Percentiles rank a stretch among this genome's conserved stretches.
phyloP scores from a whole-genome alignment of 35 echinoderm and acorn worm species.

The Holothuria glaberrima region DNA sequence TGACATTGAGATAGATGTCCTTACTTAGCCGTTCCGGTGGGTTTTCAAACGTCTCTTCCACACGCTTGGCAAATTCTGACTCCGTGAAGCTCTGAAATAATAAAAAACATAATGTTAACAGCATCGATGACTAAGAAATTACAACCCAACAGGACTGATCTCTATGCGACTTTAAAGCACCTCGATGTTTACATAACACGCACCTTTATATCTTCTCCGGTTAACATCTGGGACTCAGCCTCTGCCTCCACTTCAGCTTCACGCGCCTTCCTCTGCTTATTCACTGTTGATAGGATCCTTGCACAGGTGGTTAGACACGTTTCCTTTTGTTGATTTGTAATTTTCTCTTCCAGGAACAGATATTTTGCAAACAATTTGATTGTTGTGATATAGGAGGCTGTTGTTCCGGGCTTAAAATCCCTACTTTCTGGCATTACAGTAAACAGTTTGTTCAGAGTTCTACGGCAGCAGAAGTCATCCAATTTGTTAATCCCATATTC shows the following conservation, averaged over 20 bases:
- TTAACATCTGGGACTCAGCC: background rate
- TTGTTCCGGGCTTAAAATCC: background rate
- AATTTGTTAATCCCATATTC: too few relatives aligned
- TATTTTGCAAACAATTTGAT: background rate
- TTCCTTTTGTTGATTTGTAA: background rate
- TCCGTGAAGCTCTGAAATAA: too few relatives aligned
- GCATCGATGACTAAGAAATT: too few relatives aligned
- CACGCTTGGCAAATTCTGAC: too few relatives aligned
- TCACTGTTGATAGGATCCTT: background rate
- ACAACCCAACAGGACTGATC: too few relatives aligned
- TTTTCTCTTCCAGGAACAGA: background rate
- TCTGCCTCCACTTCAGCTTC: background rate
- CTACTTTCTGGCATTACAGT: background rate
- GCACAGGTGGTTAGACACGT: background rate
- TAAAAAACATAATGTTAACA: too few relatives aligned
- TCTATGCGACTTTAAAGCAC: background rate
- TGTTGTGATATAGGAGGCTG: background rate
- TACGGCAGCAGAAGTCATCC: too few relatives aligned
- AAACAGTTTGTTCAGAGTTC: background rate
- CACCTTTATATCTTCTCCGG: background rate
- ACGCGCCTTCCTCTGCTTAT: background rate
- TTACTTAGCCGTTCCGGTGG: background rate
- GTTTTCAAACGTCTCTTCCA: background rate
- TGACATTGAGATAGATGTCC: background rate
- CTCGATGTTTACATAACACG: too few relatives aligned